Evolutionary conservation across 2,888 invertebrate species (phyloP), one percentile per base, ranked within the genome.

Genomic region (Myopa tessellatipennis): DNA sequence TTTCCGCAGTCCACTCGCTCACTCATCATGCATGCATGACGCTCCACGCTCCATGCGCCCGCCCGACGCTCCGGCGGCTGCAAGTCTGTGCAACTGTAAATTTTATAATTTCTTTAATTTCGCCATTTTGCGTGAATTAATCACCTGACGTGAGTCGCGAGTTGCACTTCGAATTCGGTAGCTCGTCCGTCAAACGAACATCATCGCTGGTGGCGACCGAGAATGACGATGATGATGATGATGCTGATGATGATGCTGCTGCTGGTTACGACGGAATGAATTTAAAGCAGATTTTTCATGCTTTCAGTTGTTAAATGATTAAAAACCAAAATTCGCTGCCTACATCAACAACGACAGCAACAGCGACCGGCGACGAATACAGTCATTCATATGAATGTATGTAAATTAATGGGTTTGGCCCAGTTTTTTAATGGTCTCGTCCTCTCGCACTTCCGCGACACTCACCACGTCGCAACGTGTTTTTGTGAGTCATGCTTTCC

Each of bases 331-430:
- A 8, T 14, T 8, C 50, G 50, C 5, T 55, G 16, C 55, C 14
- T 16, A 55, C 55, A 63, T 60, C 40, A 72, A 72, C 38, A 72
- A 72, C 40, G 60, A 74, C 26, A 18, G 1, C 34, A 40, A 16
- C 18, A 18, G 26, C n/a, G 45, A 58, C 18, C 58, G 34, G 45
- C 45, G 45, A 45, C 45, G 10, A 45, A 45, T 3, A 73, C 18
- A 4, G 0, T 61, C 26, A 26, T 61, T 61, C 26, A 61, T 14
- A 52, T 38, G n/a, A 68, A 55, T 36, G n/a, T 18, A 55, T 36
- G 36, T 18, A 63, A 55, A 74, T 52, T 68, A 68, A 68, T 68
- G 67, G 67, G n/a, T 75, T 75, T 69, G 75, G 69, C 75, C 75
- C 58, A 69, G 38, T 55, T 75, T 75, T 60, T 61, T 45, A 34